Conservation (phyloP, 2,113 vertebrate species). For the Chinchilla lanigera region DNA sequence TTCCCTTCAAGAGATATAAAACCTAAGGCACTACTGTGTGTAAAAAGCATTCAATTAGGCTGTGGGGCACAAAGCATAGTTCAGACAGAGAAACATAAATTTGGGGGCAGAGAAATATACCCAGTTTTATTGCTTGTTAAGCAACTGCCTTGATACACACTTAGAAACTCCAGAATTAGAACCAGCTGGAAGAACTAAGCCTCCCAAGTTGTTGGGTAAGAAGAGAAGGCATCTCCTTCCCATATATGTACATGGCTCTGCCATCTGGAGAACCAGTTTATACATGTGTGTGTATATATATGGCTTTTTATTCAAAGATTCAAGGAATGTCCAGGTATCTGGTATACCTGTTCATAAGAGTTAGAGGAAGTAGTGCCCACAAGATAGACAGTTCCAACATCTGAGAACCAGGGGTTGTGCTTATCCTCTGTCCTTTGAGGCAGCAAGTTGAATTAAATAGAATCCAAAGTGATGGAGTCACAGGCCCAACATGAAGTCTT, state of each 20-base stretch:
- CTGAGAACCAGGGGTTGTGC: neutral
- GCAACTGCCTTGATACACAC: neutral
- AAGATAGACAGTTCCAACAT: neutral
- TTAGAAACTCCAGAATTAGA: slow-evolving; percentile 15
- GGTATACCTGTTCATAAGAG: neutral
- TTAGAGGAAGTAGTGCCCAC: neutral
- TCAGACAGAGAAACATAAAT: slow-evolving; percentile 32
- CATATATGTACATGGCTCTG: neutral
- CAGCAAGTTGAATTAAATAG: neutral
- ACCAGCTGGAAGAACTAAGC: neutral
- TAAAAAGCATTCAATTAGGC: slow-evolving; percentile 43
- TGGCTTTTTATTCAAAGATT: neutral
- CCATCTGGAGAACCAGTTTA: neutral
- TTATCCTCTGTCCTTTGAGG: neutral
- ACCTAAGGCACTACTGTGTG: neutral
- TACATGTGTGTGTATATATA: neutral
- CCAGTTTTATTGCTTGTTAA: slow-evolving; percentile 35
- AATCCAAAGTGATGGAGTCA: neutral
- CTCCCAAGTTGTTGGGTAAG: slow-evolving; percentile 8
- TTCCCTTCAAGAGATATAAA: slow-evolving; percentile 37
- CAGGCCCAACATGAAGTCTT: neutral
- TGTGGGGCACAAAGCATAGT: slow-evolving; percentile 6
- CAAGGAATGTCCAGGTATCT: neutral
- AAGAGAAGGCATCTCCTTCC: neutral
- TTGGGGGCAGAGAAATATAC: neutral